Evolutionary conservation across 2,113 vertebrate genomes (phyloP), one percentile per base, ranked within the genome.

Genomic region (Theristicus caerulescens): DNA sequence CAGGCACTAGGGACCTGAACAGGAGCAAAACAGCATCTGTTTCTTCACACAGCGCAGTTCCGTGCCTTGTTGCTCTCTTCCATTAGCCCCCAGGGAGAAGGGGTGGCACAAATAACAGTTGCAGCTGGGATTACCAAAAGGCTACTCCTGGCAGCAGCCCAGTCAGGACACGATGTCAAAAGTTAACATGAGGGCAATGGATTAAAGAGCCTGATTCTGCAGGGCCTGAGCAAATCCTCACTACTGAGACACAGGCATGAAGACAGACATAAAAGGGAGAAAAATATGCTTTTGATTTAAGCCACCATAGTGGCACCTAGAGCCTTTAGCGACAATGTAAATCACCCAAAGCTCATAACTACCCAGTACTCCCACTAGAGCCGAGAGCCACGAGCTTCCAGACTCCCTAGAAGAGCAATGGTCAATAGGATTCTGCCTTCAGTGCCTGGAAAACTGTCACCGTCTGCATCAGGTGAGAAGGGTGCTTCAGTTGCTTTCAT

Each of bases 1-100:
- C 55, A 95, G 85, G 52, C 90, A 86, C 95, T 29, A 32, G 92
- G 92, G 94, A 95, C 72, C 32, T 52, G 40, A 86, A 51, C 32
- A 81, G 40, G 42, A 94, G 76, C 74, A 94, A 93, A 97, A 96
- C 93, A 93, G 69, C 90, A 93, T 82, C 94, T 95, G 94, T 90
- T 95, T 94, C 86, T 91, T 83, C 73, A 71, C 27, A 49, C 65
- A 84, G 38, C 36, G 51, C 55, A 22, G n/a, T 70, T 92, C 87
- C 16, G 13, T 87, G 80, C 88, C 80, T 84, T 59, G 79, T 36
- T 74, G 76, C 88, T 94, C 76, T 86, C 46, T 73, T 54, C 72
- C 59, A 36, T 55, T 25, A 42, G 76, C 29, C 91, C 54, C 82
- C n/a, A 61, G 90, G 65, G 96, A 95, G 61, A 79, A 90, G 62